These are phyloP conservation scores for Miltochrista miniata DNA, from an alignment of 2,888 invertebrate species.

Conservation along the genomic window DNA sequence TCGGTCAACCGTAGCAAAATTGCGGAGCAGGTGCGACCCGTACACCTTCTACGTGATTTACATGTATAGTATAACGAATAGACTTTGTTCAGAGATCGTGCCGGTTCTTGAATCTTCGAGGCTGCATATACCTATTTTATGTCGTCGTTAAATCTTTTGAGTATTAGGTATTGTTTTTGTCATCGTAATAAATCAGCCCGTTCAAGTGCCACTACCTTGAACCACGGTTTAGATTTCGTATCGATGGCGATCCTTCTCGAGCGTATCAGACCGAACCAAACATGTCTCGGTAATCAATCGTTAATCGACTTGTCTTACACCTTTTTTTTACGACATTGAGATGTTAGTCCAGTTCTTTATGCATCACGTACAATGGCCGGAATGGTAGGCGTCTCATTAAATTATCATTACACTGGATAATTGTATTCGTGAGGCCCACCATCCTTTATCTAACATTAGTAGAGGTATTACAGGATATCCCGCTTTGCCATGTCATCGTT, in stretches of 20 bases:
- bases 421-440: constrained; percentile 8
- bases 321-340: constrained; percentile 64
- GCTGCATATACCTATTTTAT: constrained; percentile 22
- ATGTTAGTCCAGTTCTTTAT: constrained; percentile 39
- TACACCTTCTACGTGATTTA: constrained; percentile 59
- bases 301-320: constrained; percentile 65
- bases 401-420: constrained; percentile 23
- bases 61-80: constrained; percentile 53
- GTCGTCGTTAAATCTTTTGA: constrained; percentile 34
- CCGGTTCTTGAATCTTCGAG: constrained; percentile 23
- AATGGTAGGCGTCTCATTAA: constrained; percentile 12
- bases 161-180: constrained; percentile 49
- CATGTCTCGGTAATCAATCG: constrained; percentile 72
- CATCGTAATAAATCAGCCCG: constrained; percentile 55
- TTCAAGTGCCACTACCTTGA: constrained; percentile 64
- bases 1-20: constrained; percentile 67
- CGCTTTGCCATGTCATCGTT: constrained; percentile 35
- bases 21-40: constrained; percentile 69
- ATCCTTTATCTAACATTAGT: constrained; percentile 26
- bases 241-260: constrained; percentile 65
- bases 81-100: constrained; percentile 29
- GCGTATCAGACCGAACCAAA: constrained; percentile 74
- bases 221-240: constrained; percentile 70
- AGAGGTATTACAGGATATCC: constrained; percentile 35
- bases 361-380: constrained; percentile 27